Conservation (phyloP, 2,888 invertebrate species). For the Syrista parreyssii region DNA sequence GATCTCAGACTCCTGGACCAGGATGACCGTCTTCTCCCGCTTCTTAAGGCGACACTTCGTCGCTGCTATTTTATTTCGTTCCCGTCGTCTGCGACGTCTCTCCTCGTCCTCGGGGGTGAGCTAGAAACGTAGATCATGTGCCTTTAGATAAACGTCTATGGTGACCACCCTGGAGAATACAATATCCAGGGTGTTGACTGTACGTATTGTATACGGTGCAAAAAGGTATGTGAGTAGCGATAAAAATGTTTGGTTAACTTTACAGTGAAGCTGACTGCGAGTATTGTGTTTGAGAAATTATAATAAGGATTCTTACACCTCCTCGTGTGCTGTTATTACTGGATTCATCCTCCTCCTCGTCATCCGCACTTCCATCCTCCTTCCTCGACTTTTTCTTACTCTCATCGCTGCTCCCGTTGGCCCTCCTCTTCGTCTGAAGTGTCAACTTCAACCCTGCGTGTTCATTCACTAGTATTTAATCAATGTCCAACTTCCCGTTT, state of each 20-base stretch:
- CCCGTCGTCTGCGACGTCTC: conserved; percentile 84
- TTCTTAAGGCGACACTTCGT: conserved; percentile 96
- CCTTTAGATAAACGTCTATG: too few species aligned
- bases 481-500: too few species aligned
- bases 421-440: conserved; percentile 84
- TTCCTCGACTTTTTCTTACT: conserved; percentile 55
- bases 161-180: too few species aligned
- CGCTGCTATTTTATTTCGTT: conserved; percentile 93
- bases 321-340: conserved; percentile 65
- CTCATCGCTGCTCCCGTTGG: conserved; percentile 54
- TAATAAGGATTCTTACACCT: conserved; percentile 57
- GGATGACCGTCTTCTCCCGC: conserved; percentile 86
- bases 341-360: conserved; percentile 70
- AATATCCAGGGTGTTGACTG: too few species aligned
- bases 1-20: conserved; percentile 87
- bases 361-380: conserved; percentile 64
- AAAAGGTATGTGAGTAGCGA: too few species aligned
- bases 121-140: conserved; percentile 65
- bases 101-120: conserved; percentile 93
- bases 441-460: conserved; percentile 83
- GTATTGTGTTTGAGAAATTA: too few species aligned
- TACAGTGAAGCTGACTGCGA: too few species aligned
- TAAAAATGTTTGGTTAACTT: too few species aligned
- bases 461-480: neutral
- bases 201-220: too few species aligned